Evolutionary conservation across 1,140 invertebrate species (phyloP).

Genomic region (Batillaria attramentaria): DNA sequence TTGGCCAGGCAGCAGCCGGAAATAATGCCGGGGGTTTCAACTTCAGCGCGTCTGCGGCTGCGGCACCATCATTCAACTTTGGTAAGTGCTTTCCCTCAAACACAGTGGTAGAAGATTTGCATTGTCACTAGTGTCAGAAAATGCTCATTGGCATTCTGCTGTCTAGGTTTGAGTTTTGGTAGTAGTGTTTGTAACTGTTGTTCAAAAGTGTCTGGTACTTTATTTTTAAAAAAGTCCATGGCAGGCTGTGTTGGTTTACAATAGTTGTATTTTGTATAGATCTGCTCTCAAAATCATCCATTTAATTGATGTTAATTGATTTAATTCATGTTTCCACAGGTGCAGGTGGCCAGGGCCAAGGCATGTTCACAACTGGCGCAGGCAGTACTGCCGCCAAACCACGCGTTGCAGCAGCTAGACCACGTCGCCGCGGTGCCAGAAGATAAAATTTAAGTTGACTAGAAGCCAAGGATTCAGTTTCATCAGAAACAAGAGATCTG

Average conservation of each 20-base stretch:
- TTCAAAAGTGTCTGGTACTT: background rate
- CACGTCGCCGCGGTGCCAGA: background rate
- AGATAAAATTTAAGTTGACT: background rate
- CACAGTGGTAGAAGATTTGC: too few relatives aligned
- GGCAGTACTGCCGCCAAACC: slow-evolving; percentile 3
- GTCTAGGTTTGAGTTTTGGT: too few relatives aligned
- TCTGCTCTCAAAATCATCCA: too few relatives aligned
- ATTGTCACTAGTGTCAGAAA: too few relatives aligned
- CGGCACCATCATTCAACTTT: slow-evolving; percentile 11
- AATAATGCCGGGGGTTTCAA: background rate
- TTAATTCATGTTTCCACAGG: too few relatives aligned
- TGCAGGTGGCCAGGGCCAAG: background rate
- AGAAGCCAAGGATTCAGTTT: background rate
- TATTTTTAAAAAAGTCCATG: background rate
- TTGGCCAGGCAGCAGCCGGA: slow-evolving; percentile 14
- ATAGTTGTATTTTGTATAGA: background rate
- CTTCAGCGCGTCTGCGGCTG: slow-evolving; percentile 5
- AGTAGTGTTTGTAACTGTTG: background rate
- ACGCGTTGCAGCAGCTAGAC: background rate
- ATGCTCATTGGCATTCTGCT: too few relatives aligned
- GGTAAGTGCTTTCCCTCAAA: slow-evolving; percentile 19
- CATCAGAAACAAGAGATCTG: too few relatives aligned
- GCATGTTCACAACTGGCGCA: slow-evolving; percentile 8
- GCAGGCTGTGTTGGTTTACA: background rate
- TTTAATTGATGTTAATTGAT: too few relatives aligned